phyloP scores from a whole-genome alignment of 1,140 invertebrate genomes.

The Condylostylus longicornis region DNA sequence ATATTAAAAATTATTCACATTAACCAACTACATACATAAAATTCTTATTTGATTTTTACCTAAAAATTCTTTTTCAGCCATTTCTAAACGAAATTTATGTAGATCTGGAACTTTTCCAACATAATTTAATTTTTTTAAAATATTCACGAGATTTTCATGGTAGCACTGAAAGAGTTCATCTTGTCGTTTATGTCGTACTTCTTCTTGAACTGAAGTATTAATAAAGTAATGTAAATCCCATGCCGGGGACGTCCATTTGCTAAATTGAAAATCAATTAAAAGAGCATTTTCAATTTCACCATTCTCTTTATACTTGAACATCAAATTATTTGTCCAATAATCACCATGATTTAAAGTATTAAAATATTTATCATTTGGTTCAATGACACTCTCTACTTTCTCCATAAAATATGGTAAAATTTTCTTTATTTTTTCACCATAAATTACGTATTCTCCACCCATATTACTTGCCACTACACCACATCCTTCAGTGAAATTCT shows the following conservation, averaged over 20 bases:
- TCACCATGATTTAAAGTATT: slow-evolving; percentile 50
- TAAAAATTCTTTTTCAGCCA: slow-evolving; percentile 21
- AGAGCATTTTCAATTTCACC: slow-evolving; percentile 34
- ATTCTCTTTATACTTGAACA: slow-evolving; percentile 42
- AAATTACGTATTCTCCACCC: slow-evolving; percentile 13
- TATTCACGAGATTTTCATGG: slow-evolving; percentile 17
- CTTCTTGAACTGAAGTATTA: slow-evolving; percentile 23
- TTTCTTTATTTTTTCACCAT: slow-evolving; percentile 20
- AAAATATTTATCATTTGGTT: slow-evolving; percentile 33
- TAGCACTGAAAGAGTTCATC: slow-evolving; percentile 21
- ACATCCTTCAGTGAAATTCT: slow-evolving; percentile 17
- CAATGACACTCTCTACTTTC: slow-evolving; percentile 20
- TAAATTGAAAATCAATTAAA: slow-evolving; percentile 29
- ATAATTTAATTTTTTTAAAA: slow-evolving; percentile 17
- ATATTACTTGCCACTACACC: slow-evolving; percentile 19
- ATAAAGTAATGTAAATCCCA: slow-evolving; percentile 28
- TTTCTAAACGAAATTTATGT: slow-evolving; percentile 18
- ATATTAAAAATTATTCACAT: no score
- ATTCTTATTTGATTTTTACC: slow-evolving; percentile 11
- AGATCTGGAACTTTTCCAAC: slow-evolving; percentile 18
- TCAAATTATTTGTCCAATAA: slow-evolving; percentile 49
- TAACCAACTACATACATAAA: no score
- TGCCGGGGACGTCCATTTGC: slow-evolving; percentile 26
- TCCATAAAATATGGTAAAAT: slow-evolving; percentile 24
- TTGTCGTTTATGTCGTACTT: slow-evolving; percentile 15